phyloP scores from a whole-genome alignment of 1,140 invertebrate species.

The Limonius californicus region DNA sequence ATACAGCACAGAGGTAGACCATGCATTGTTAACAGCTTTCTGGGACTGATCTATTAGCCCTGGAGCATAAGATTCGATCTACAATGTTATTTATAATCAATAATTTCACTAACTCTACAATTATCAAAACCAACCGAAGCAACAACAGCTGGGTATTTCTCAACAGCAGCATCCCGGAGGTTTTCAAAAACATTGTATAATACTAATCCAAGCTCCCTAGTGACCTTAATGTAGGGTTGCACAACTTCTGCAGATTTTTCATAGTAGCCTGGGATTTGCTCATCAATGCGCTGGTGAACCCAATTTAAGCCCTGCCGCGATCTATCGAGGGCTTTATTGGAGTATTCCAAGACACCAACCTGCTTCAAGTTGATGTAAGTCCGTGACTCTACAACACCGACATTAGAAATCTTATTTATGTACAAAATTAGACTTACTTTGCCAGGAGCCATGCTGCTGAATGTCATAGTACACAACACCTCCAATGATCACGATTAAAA shows the following conservation, averaged over 20 bases:
- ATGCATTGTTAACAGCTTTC: slow-evolving; percentile 43
- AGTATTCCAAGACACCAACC: slow-evolving; percentile 56
- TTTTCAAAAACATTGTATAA: slow-evolving; percentile 55
- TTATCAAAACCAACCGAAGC: slow-evolving; percentile 55
- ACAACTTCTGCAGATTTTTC: slow-evolving; percentile 52
- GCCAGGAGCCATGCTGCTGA: slow-evolving; percentile 33
- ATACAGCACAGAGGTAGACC: slow-evolving; percentile 41
- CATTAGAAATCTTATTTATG: slow-evolving; percentile 19
- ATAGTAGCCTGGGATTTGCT: slow-evolving; percentile 63
- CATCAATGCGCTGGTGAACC: slow-evolving; percentile 59
- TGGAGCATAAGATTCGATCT: slow-evolving; percentile 67
- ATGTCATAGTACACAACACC: slow-evolving; percentile 32
- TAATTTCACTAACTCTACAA: no score
- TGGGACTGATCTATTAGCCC: slow-evolving; percentile 59
- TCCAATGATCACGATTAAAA: slow-evolving; percentile 22
- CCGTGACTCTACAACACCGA: slow-evolving; percentile 18
- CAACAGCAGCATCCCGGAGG: slow-evolving; percentile 51
- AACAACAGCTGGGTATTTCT: slow-evolving; percentile 60
- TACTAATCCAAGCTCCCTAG: slow-evolving; percentile 54
- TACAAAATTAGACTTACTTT: slow-evolving; percentile 25
- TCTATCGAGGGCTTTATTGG: slow-evolving; percentile 53
- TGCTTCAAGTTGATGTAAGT: slow-evolving; percentile 19
- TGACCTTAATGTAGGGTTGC: slow-evolving; percentile 59
- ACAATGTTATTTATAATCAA: no score
- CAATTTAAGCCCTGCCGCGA: slow-evolving; percentile 54